A percentile compares a stretch with the other conserved stretches of the same genome.
Conservation (phyloP, 2,797 vertebrate genomes). For the Rachycentron canadum region DNA sequence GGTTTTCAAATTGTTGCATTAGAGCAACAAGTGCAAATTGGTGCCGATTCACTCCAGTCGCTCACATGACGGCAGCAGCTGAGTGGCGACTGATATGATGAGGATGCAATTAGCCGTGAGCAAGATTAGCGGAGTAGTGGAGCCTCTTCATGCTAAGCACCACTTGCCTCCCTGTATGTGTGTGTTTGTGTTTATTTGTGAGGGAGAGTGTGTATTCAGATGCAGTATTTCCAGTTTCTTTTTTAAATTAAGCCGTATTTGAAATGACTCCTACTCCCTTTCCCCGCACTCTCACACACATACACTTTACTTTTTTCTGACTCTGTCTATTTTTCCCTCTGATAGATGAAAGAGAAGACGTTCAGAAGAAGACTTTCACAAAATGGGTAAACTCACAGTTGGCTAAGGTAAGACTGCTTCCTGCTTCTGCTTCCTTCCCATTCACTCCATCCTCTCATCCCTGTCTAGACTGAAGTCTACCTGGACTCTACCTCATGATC, state of each 20-base stretch:
- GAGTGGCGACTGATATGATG: slow-evolving; percentile 58
- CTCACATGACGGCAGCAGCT: not conserved
- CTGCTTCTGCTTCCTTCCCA: not conserved
- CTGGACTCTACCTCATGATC: not conserved
- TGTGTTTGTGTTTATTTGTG: slow-evolving; percentile 17
- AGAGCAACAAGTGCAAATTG: slow-evolving; percentile 12
- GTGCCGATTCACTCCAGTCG: slow-evolving; percentile 10
- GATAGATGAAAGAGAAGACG: slow-evolving; percentile 98
- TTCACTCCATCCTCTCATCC: not conserved
- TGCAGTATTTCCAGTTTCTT: not conserved
- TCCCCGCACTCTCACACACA: not conserved
- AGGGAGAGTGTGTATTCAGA: not conserved
- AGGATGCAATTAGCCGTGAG: slow-evolving; percentile 61
- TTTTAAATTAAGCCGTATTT: slow-evolving; percentile 4
- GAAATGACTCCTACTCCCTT: too few species aligned
- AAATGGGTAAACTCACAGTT: slow-evolving; percentile 99
- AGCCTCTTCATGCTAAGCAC: slow-evolving; percentile 56
- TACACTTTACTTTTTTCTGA: slow-evolving; percentile 17
- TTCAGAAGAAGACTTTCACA: slow-evolving; percentile 99
- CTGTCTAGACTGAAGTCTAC: not conserved
- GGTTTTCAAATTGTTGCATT: slow-evolving; percentile 7
- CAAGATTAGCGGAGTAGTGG: slow-evolving; percentile 55
- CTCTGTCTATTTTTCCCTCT: slow-evolving; percentile 36
- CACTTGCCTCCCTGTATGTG: slow-evolving; percentile 29
- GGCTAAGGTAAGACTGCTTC: slow-evolving; percentile 89